Conservation (phyloP, 2,888 invertebrate genomes). For the Pyrrhosoma nymphula region DNA sequence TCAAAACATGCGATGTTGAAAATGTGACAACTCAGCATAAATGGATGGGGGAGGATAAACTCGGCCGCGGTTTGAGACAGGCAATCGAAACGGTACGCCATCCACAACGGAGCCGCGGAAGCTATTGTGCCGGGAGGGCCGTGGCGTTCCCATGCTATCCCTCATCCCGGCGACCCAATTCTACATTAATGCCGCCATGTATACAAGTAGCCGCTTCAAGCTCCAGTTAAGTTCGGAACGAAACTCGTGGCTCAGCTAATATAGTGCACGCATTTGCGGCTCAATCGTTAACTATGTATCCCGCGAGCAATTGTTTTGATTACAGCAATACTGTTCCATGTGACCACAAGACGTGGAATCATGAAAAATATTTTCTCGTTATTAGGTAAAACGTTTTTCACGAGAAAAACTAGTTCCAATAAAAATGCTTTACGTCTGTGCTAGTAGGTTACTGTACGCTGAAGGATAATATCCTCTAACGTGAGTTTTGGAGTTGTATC, state of each 20-base stretch:
- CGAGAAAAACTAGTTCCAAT: no score
- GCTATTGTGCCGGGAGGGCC: background rate
- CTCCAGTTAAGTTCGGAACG: background rate
- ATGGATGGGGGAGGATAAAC: no score
- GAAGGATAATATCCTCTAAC: no score
- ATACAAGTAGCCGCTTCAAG: conserved; percentile 11
- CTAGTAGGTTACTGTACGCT: no score
- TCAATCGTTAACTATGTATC: background rate
- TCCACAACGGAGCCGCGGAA: background rate
- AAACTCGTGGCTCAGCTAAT: background rate
- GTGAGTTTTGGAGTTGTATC: no score
- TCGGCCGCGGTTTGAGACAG: background rate
- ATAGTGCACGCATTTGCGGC: background rate
- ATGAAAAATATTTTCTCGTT: no score
- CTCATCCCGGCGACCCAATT: conserved; percentile 1
- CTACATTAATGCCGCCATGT: conserved; percentile 14
- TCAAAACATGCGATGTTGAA: no score
- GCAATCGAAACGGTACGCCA: background rate
- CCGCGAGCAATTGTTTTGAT: background rate
- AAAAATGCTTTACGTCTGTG: no score
- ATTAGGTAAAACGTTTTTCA: no score
- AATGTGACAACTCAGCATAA: no score
- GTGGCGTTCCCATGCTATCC: background rate
- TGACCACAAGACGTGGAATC: background rate
- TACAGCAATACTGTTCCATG: background rate